Evolutionary conservation across 2,797 vertebrate species (phyloP).

Genomic region (Scarus forsteni): DNA sequence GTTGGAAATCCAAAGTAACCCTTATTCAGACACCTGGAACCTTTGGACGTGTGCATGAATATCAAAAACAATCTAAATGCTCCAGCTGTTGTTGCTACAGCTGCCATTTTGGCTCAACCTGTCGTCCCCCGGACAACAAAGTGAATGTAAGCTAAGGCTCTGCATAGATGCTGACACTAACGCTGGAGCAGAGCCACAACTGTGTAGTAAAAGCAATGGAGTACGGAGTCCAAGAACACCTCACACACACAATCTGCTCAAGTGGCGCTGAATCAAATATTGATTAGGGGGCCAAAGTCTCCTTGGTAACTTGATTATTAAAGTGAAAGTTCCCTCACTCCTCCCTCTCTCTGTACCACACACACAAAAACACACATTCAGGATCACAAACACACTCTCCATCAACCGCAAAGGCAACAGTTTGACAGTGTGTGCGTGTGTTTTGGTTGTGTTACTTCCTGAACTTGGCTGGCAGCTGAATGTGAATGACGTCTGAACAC

Average conservation of each 20-base stretch:
- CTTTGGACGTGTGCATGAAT: constrained; percentile 3
- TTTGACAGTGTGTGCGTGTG: constrained; percentile 21
- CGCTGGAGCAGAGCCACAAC: constrained; percentile 44
- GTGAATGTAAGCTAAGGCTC: constrained; percentile 30
- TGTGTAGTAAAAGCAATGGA: constrained; percentile 27
- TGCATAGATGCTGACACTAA: constrained; percentile 46
- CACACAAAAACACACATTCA: not conserved
- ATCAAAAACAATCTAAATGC: constrained; percentile 28
- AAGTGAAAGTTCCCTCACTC: constrained; percentile 56
- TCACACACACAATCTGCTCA: constrained; percentile 29
- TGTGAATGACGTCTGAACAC: constrained; percentile 54
- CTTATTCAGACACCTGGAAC: not conserved
- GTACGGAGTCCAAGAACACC: constrained; percentile 5
- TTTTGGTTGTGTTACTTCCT: constrained; percentile 22
- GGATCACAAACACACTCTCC: not conserved
- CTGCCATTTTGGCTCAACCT: constrained; percentile 28
- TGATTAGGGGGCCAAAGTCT: constrained; percentile 53
- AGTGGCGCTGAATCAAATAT: constrained; percentile 68
- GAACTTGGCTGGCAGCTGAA: constrained; percentile 47
- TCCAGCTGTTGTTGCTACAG: not conserved
- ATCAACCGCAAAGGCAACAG: constrained; percentile 4
- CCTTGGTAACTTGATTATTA: constrained; percentile 68
- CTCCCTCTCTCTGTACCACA: not conserved
- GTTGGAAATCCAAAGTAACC: not conserved
- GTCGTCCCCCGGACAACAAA: constrained; percentile 15